phyloP scores from a whole-genome alignment of 2,113 vertebrate species.

The Ciconia boyciana region DNA sequence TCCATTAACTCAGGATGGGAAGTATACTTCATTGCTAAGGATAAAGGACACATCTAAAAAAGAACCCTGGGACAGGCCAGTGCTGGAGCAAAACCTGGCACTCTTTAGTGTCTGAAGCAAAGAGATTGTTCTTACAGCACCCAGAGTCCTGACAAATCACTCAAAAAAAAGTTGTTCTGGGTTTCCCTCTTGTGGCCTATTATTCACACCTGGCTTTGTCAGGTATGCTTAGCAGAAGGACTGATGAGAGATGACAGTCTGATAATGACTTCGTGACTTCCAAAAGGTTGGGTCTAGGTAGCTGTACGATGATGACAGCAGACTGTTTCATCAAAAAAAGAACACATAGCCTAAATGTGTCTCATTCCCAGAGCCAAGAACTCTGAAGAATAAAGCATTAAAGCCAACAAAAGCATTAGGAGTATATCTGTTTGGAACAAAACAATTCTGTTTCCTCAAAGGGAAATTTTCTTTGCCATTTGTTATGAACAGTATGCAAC shows the following conservation, averaged over 20 bases:
- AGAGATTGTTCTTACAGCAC: background rate
- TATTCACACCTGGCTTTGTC: background rate
- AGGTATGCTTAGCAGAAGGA: background rate
- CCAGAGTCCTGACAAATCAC: background rate
- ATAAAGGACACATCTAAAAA: background rate
- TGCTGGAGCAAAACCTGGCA: background rate
- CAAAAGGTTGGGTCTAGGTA: background rate
- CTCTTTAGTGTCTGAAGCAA: background rate
- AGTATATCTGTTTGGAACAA: background rate
- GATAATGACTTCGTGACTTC: background rate
- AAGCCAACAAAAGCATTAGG: background rate
- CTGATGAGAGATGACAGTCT: background rate
- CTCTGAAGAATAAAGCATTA: background rate
- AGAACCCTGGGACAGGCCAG: background rate
- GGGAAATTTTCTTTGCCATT: background rate
- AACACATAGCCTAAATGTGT: background rate
- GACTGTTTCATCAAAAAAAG: background rate
- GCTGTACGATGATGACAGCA: background rate
- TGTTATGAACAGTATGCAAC: background rate
- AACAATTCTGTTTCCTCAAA: background rate
- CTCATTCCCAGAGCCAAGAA: background rate
- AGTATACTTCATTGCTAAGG: background rate
- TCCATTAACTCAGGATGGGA: background rate
- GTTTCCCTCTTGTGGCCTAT: background rate
- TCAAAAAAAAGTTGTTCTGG: background rate